Evolutionary conservation across 2,797 vertebrate species (phyloP).

Genomic region (Mastacembelus armatus): DNA sequence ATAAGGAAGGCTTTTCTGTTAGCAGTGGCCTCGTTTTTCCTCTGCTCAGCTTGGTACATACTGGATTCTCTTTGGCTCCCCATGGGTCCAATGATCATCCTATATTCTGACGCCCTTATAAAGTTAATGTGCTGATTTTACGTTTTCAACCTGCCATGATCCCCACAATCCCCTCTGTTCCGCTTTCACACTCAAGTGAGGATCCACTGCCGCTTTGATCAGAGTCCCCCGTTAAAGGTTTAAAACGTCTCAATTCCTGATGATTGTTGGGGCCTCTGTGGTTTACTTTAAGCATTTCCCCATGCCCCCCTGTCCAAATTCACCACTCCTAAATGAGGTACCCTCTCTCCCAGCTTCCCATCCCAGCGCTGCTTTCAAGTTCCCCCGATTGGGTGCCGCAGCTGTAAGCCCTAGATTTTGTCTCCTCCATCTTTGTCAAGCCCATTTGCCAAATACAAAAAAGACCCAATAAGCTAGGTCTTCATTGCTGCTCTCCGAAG

Average conservation of each 20-base stretch:
- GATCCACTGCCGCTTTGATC: conserved; percentile 84
- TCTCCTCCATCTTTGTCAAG: conserved; percentile 86
- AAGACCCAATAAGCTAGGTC: conserved; percentile 86
- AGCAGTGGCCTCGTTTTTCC: conserved; percentile 77
- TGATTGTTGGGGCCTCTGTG: conserved; percentile 81
- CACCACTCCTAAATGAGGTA: conserved; percentile 81
- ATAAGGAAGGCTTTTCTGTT: conserved; percentile 69
- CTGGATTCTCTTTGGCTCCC: conserved; percentile 72
- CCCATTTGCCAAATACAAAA: conserved; percentile 87
- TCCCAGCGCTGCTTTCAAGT: conserved; percentile 82
- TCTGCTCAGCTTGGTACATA: conserved; percentile 68
- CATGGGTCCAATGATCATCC: conserved; percentile 78
- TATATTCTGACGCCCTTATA: conserved; percentile 83
- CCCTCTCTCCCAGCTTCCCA: conserved; percentile 81
- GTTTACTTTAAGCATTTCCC: conserved; percentile 81
- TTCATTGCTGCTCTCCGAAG: conserved; percentile 80
- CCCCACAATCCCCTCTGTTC: conserved; percentile 84
- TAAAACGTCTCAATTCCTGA: conserved; percentile 87
- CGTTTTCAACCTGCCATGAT: conserved; percentile 84
- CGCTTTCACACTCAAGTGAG: conserved; percentile 78
- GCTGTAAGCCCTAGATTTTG: conserved; percentile 87
- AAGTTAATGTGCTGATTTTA: conserved; percentile 87
- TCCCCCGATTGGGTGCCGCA: conserved; percentile 77
- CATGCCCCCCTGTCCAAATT: conserved; percentile 78
- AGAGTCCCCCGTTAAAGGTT: conserved; percentile 86